Evolutionary conservation across 2,113 vertebrate species (phyloP).

Genomic region (Pollachius pollachius): DNA sequence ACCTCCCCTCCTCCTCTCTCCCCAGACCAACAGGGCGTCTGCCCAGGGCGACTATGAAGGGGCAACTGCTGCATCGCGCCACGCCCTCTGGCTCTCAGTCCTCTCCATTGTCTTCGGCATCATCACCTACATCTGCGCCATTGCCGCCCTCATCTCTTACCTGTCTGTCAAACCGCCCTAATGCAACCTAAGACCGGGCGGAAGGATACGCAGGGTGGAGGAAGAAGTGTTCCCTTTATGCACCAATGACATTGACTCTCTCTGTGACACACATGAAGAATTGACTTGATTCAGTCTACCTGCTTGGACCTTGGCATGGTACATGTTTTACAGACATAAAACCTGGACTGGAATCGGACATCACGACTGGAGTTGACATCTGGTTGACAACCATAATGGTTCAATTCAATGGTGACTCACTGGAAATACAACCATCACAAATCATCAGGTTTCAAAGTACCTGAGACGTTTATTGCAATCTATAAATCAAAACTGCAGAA

Average conservation of each 20-base stretch:
- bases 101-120: constrained; percentile 84
- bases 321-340: too few relatives aligned
- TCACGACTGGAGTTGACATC: too few relatives aligned
- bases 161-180: constrained; percentile 81
- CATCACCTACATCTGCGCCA: constrained; percentile 81
- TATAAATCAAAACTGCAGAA: too few relatives aligned
- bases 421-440: too few relatives aligned
- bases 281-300: constrained; percentile 25
- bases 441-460: too few relatives aligned
- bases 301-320: constrained; percentile 5
- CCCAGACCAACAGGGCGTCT: constrained; percentile 86
- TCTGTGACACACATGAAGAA: constrained; percentile 5
- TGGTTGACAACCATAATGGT: too few relatives aligned
- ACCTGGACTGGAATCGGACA: too few relatives aligned
- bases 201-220: neutral
- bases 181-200: constrained; percentile 1
- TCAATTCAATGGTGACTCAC: too few relatives aligned
- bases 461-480: too few relatives aligned
- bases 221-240: neutral
- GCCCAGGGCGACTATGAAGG: constrained; percentile 82
- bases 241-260: neutral
- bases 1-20: constrained; percentile 11
- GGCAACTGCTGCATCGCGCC: constrained; percentile 80
- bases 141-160: constrained; percentile 82
- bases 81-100: constrained; percentile 83